Percentiles rank a stretch among this genome's conserved stretches.
Conservation (phyloP, 2,113 vertebrate species). For the Noctilio leporinus region DNA sequence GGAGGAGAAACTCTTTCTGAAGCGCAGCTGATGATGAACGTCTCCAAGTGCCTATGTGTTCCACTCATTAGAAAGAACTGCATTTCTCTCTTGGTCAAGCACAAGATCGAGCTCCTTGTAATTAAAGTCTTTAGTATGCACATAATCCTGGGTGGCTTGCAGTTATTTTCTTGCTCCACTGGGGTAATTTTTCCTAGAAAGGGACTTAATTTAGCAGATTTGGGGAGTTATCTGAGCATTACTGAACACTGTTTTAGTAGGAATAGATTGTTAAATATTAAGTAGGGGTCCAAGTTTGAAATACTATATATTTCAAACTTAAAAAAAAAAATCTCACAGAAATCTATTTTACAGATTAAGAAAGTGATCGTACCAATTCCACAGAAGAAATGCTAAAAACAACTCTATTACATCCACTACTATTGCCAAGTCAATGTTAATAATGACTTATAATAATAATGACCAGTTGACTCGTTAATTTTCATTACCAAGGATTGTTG, state of each 20-base stretch:
- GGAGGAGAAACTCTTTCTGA: conserved; percentile 67
- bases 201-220: neutral
- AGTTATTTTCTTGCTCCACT: conserved; percentile 46
- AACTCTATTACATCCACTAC: neutral
- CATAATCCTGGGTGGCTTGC: conserved; percentile 64
- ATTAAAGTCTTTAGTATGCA: conserved; percentile 63
- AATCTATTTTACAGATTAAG: neutral
- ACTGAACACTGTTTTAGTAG: neutral
- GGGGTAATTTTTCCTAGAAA: conserved; percentile 61
- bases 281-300: neutral
- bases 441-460: too few relatives aligned
- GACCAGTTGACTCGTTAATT: neutral
- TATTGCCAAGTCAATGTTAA: neutral
- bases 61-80: conserved; percentile 63
- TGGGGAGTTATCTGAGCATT: neutral
- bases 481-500: neutral
- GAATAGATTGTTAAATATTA: neutral
- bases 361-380: neutral
- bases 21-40: conserved; percentile 67
- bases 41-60: conserved; percentile 65
- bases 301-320: too few relatives aligned
- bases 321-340: neutral
- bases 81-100: conserved; percentile 57
- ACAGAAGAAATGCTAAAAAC: neutral
- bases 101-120: conserved; percentile 44